Percentiles rank a stretch among this genome's conserved stretches.
Conservation (phyloP, 2,797 vertebrate species). For the Muscicapa comitata region DNA sequence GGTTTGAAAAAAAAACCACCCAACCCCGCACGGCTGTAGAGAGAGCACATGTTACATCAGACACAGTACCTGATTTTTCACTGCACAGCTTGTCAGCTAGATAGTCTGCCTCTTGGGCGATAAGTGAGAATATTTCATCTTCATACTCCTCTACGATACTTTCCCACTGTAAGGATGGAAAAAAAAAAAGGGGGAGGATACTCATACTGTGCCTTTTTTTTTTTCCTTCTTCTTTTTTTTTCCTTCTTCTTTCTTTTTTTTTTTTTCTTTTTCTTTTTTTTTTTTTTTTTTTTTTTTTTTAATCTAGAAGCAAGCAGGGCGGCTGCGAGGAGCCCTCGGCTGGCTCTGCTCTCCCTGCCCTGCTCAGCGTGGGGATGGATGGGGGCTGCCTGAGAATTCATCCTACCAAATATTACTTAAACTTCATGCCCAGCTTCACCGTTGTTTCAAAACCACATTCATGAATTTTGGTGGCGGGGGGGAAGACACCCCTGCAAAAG, state of each 20-base stretch:
- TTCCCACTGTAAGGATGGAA: slow-evolving; percentile 80
- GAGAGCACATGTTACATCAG: slow-evolving; percentile 71
- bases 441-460: slow-evolving; percentile 2
- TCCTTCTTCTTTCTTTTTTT: not conserved
- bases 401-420: slow-evolving; percentile 37
- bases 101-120: slow-evolving; percentile 74
- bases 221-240: not conserved
- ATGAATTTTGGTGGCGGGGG: not conserved
- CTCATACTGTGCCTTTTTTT: not conserved
- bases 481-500: not conserved
- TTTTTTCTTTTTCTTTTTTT: not conserved
- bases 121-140: slow-evolving; percentile 85
- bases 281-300: not conserved
- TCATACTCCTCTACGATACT: slow-evolving; percentile 86
- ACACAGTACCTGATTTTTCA: slow-evolving; percentile 86
- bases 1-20: slow-evolving; percentile 63
- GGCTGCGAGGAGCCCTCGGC: slow-evolving; percentile 28
- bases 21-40: slow-evolving; percentile 66
- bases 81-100: slow-evolving; percentile 85
- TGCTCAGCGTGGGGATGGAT: slow-evolving; percentile 55
- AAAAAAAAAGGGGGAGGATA: not conserved
- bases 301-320: not conserved
- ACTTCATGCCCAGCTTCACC: slow-evolving; percentile 33
- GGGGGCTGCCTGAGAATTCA: not conserved
- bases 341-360: slow-evolving; percentile 70